phyloP scores from a whole-genome alignment of 2,113 vertebrate genomes.

The Psammodynastes pulverulentus region DNA sequence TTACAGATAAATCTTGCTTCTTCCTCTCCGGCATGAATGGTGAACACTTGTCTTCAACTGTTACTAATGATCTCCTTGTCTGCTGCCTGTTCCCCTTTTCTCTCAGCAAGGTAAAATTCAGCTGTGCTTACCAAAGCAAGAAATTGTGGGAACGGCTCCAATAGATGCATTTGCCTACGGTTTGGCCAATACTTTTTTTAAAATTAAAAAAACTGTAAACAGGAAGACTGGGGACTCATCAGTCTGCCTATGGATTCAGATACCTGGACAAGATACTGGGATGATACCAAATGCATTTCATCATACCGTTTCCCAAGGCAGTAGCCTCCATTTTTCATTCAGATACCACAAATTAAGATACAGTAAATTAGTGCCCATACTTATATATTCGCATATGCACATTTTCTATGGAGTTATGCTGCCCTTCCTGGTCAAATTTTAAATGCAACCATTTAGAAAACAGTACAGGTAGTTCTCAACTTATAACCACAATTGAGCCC shows the following conservation, averaged over 20 bases:
- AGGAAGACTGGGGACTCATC: background rate
- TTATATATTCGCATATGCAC: background rate
- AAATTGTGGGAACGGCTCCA: background rate
- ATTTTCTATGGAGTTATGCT: background rate
- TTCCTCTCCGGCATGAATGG: constrained; percentile 31
- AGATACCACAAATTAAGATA: background rate
- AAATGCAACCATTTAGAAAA: background rate
- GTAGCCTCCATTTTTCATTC: background rate
- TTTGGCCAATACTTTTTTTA: background rate
- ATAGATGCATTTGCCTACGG: background rate
- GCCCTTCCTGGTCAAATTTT: background rate
- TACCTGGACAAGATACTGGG: background rate
- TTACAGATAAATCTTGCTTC: constrained; percentile 20
- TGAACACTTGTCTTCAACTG: background rate
- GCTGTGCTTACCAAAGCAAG: background rate
- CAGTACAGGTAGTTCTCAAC: background rate
- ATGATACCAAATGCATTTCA: background rate
- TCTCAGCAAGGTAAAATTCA: background rate
- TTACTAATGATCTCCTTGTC: constrained; percentile 15
- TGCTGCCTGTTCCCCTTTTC: background rate
- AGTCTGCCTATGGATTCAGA: background rate
- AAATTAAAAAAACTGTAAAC: background rate
- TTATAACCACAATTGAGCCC: background rate
- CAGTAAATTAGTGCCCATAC: background rate
- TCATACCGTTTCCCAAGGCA: background rate